Percentiles rank a stretch among this genome's conserved stretches.
Evolutionary conservation across 1,140 invertebrate species (phyloP).

Genomic region (Scaptomyza graminum): DNA sequence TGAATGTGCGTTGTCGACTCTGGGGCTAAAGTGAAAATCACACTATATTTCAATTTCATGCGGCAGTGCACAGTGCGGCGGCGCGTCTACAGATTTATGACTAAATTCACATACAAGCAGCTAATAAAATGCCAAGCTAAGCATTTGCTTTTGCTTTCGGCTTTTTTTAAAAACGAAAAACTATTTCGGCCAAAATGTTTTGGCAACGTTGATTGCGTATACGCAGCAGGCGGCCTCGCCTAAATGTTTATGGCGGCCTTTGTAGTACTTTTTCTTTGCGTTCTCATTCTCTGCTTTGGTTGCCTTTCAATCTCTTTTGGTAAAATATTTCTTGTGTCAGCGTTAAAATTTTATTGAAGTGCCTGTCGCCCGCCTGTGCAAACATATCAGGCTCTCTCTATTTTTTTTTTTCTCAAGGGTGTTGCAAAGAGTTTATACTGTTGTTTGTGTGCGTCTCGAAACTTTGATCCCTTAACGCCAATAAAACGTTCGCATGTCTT

Average conservation of each 20-base stretch:
- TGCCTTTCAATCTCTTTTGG: conserved; percentile 39
- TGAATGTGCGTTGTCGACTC: conserved; percentile 18
- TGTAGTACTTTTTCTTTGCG: conserved; percentile 35
- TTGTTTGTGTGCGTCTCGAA: conserved; percentile 36
- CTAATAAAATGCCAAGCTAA: conserved; percentile 80
- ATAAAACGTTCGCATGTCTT: conserved; percentile 81
- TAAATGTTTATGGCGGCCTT: conserved; percentile 64
- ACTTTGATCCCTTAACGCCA: conserved; percentile 80
- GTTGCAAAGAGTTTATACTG: conserved; percentile 67
- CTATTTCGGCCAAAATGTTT: conserved; percentile 75
- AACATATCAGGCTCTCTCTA: conserved; percentile 52
- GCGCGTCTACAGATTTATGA: conserved; percentile 75
- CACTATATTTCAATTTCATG: conserved; percentile 82
- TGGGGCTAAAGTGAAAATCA: conserved; percentile 79
- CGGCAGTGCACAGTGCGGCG: conserved; percentile 68
- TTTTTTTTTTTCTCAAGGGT: conserved; percentile 62
- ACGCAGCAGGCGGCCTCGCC: conserved; percentile 60
- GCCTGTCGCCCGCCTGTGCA: conserved; percentile 73
- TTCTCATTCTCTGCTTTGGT: background rate
- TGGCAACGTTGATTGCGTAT: conserved; percentile 77
- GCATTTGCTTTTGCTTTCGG: conserved; percentile 52
- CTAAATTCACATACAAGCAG: conserved; percentile 80
- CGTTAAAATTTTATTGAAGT: conserved; percentile 75
- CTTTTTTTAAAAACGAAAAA: conserved; percentile 67
- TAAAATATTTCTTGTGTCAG: conserved; percentile 82